A percentile compares a stretch with the other conserved stretches of the same genome.
These are phyloP conservation scores for Myotis vivesi DNA, from an alignment of 2,797 vertebrate genomes.

Conservation along the genomic window DNA sequence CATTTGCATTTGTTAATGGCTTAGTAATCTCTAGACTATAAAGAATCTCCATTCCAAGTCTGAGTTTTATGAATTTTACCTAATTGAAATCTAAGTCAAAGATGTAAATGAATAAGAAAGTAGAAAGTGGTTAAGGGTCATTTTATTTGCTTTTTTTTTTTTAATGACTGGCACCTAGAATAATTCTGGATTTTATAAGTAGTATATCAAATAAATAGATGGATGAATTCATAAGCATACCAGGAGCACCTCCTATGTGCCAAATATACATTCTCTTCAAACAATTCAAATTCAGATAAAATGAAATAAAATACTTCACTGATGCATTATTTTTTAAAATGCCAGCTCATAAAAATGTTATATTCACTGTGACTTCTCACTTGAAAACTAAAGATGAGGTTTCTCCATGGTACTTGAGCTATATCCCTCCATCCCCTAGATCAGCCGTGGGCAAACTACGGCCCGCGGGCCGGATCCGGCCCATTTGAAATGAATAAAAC, in stretches of 20 bases:
- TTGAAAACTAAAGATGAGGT: slow-evolving; percentile 24
- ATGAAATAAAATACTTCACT: slow-evolving; percentile 35
- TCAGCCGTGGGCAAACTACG: no score
- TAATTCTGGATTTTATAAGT: not conserved
- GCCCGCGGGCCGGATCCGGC: no score
- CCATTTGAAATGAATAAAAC: no score
- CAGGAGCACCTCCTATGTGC: not conserved
- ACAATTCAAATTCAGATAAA: slow-evolving; percentile 40
- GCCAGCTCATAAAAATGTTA: not conserved
- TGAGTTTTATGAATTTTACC: slow-evolving; percentile 1
- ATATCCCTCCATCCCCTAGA: not conserved
- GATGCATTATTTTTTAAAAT: slow-evolving; percentile 1
- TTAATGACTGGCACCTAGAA: not conserved
- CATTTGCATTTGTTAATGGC: not conserved
- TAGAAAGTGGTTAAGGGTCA: not conserved
- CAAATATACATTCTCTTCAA: slow-evolving; percentile 31
- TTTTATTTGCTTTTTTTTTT: not conserved
- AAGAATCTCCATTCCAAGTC: not conserved
- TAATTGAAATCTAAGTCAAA: slow-evolving; percentile 36
- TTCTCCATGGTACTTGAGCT: not conserved
- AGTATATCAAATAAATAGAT: slow-evolving; percentile 19
- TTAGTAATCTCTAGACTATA: not conserved
- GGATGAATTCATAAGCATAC: not conserved
- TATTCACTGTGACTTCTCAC: slow-evolving; percentile 18
- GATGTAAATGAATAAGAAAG: not conserved